These are phyloP conservation scores for Stenodera caucasica DNA, from an alignment of 2,888 invertebrate genomes.

Conservation along the genomic window DNA sequence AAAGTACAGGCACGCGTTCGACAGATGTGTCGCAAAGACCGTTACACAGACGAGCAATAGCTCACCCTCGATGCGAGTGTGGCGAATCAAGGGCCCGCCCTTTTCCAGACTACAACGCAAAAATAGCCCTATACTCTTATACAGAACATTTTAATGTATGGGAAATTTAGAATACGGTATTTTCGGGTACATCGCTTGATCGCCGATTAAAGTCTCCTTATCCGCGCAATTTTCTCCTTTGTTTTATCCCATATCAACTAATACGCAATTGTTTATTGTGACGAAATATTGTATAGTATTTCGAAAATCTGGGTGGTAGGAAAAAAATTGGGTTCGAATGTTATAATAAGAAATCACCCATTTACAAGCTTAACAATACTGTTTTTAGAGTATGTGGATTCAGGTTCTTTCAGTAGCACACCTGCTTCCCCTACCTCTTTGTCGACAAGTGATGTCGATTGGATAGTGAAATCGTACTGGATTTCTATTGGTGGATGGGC, in stretches of 20 bases:
- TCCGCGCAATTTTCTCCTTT: not conserved
- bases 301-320: constrained; percentile 10
- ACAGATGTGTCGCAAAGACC: constrained; percentile 45
- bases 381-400: constrained; percentile 23
- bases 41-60: constrained; percentile 35
- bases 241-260: not conserved
- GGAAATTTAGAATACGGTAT: no score
- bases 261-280: not conserved
- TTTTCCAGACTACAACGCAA: not conserved
- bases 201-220: not conserved
- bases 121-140: no score
- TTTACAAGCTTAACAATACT: constrained; percentile 29
- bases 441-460: constrained; percentile 38
- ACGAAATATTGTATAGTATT: constrained; percentile 7
- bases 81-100: not conserved
- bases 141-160: no score
- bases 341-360: constrained; percentile 17
- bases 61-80: not conserved
- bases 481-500: constrained; percentile 51
- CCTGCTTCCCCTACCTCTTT: constrained; percentile 48
- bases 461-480: constrained; percentile 35
- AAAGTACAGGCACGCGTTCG: constrained; percentile 49
- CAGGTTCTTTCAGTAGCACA: constrained; percentile 47
- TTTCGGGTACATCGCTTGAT: not conserved
- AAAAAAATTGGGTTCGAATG: constrained; percentile 1